Conservation (phyloP, 2,888 invertebrate genomes). For the Drosophila kokeensis region DNA sequence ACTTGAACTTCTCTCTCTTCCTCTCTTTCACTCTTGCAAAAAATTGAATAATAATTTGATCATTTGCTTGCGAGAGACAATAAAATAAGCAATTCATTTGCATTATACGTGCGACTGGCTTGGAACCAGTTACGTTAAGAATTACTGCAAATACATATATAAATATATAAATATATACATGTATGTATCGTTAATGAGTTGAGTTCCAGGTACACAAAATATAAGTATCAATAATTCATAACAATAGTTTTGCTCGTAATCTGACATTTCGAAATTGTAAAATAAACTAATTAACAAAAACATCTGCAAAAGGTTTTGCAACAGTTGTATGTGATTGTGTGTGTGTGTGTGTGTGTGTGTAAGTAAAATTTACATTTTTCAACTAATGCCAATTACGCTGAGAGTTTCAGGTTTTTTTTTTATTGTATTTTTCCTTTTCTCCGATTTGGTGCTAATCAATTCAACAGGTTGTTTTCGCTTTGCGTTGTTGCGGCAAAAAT, state of each 20-base stretch:
- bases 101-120: slow-evolving; percentile 22
- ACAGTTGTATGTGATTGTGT: slow-evolving; percentile 11
- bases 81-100: slow-evolving; percentile 27
- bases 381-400: slow-evolving; percentile 7
- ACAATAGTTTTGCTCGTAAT: background rate
- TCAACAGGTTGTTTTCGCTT: slow-evolving; percentile 51
- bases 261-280: background rate
- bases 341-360: slow-evolving; percentile 7
- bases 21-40: slow-evolving; percentile 12
- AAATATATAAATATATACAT: background rate
- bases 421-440: slow-evolving; percentile 9
- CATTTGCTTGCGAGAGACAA: slow-evolving; percentile 31
- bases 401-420: slow-evolving; percentile 46
- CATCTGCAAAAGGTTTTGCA: slow-evolving; percentile 34
- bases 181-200: background rate
- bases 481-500: slow-evolving; percentile 31
- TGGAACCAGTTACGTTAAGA: slow-evolving; percentile 41
- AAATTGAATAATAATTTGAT: slow-evolving; percentile 50
- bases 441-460: slow-evolving; percentile 61
- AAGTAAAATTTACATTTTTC: slow-evolving; percentile 24
- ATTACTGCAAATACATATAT: background rate
- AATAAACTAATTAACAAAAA: slow-evolving; percentile 16
- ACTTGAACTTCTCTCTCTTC: slow-evolving; percentile 11
- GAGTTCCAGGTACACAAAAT: background rate
- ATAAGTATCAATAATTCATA: slow-evolving; percentile 1